Evolutionary conservation across 2,113 vertebrate genomes (phyloP).

Genomic region (Takifugu bimaculatus): DNA sequence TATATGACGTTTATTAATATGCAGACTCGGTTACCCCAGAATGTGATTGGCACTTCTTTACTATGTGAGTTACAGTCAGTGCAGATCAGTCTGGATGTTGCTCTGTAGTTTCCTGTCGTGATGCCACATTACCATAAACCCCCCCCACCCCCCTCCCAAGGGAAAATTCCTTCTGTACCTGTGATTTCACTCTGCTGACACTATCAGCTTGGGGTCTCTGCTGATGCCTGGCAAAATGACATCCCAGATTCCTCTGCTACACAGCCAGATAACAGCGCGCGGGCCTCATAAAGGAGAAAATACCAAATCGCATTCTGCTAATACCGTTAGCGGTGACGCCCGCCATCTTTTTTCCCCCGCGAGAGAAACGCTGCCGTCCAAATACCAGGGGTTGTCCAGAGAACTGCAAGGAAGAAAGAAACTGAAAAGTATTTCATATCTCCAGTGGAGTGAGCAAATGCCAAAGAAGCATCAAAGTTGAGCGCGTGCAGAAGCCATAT

Average conservation of each 20-base stretch:
- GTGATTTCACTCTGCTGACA: conserved; percentile 61
- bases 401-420: conserved; percentile 24
- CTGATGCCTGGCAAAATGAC: conserved; percentile 65
- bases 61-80: conserved; percentile 36
- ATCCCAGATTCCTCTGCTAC: conserved; percentile 56
- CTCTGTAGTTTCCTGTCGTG: conserved; percentile 34
- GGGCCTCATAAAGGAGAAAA: conserved; percentile 53
- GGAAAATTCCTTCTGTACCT: conserved; percentile 57
- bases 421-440: conserved; percentile 28
- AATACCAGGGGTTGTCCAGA: conserved; percentile 45
- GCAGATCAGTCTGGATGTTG: conserved; percentile 34
- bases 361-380: conserved; percentile 22
- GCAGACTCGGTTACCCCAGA: conserved; percentile 1
- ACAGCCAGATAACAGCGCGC: conserved; percentile 44
- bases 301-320: conserved; percentile 63
- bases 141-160: conserved; percentile 27
- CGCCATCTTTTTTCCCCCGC: conserved; percentile 44
- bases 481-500: conserved; percentile 6
- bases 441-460: conserved; percentile 28
- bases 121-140: conserved; percentile 50
- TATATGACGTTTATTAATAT: neutral
- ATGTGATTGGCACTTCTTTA: conserved; percentile 13
- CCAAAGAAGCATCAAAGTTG: conserved; percentile 28
- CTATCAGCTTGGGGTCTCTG: conserved; percentile 55
- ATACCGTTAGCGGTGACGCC: conserved; percentile 56